phyloP scores from a whole-genome alignment of 2,113 vertebrate genomes.

The Platysteira castanea region DNA sequence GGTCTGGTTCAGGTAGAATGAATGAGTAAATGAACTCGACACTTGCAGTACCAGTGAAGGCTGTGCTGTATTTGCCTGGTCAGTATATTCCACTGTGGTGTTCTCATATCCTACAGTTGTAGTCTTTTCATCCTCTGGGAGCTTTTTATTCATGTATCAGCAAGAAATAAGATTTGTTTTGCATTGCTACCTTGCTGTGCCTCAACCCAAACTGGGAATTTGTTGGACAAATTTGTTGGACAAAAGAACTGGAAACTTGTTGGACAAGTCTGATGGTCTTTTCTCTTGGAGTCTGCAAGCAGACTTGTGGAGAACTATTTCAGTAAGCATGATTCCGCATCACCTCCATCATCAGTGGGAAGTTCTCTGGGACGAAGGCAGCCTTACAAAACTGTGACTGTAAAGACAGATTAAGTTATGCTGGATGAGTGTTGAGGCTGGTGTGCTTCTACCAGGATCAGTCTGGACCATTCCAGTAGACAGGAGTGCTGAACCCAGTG shows the following conservation, averaged over 20 bases:
- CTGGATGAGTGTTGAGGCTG: neutral
- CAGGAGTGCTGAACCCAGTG: neutral
- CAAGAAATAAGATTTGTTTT: neutral
- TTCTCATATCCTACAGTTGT: neutral
- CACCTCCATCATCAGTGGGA: neutral
- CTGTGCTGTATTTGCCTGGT: neutral
- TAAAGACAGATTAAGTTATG: neutral
- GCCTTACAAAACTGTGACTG: neutral
- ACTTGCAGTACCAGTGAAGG: neutral
- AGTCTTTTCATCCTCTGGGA: neutral
- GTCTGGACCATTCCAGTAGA: neutral
- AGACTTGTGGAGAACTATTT: neutral
- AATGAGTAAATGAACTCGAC: neutral
- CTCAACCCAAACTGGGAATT: neutral
- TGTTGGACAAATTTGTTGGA: no score
- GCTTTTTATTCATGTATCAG: neutral
- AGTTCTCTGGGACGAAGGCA: neutral
- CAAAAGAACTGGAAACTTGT: no score
- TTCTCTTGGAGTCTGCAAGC: neutral
- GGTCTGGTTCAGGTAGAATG: neutral
- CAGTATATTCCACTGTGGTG: neutral
- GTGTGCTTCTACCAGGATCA: neutral
- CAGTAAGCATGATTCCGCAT: neutral
- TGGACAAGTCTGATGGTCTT: fast-evolving
- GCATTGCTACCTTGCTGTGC: neutral